phyloP scores from a whole-genome alignment of 2,888 invertebrate genomes.

The Drosophila merina region DNA sequence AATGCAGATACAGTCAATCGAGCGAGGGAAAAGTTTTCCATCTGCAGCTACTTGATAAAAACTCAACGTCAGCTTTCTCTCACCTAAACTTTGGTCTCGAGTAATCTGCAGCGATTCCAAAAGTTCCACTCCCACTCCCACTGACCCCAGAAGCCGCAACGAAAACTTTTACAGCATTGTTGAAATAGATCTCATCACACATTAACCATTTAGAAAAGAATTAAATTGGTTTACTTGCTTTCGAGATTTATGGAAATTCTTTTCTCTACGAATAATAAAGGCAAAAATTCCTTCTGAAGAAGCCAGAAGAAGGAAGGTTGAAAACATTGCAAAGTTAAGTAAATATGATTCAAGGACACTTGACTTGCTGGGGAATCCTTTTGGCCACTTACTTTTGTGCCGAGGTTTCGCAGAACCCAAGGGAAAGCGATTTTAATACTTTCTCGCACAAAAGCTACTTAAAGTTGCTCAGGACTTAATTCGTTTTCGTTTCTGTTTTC shows the following conservation, averaged over 20 bases:
- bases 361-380: constrained; percentile 63
- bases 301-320: constrained; percentile 25
- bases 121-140: not conserved
- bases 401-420: constrained; percentile 40
- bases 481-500: constrained; percentile 47
- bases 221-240: constrained; percentile 20
- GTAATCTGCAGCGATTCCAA: constrained; percentile 17
- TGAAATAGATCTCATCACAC: constrained; percentile 29
- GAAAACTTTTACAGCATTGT: constrained; percentile 25
- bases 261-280: constrained; percentile 53
- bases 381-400: constrained; percentile 65
- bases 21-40: constrained; percentile 7
- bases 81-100: constrained; percentile 5
- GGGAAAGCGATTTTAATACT: constrained; percentile 73
- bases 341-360: constrained; percentile 77
- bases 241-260: constrained; percentile 55
- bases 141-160: constrained; percentile 12
- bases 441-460: constrained; percentile 76
- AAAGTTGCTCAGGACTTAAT: constrained; percentile 70
- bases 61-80: not conserved
- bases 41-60: constrained; percentile 26
- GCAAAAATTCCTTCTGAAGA: constrained; percentile 46
- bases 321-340: constrained; percentile 60
- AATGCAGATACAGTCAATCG: not conserved
- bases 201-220: constrained; percentile 22